phyloP scores from a whole-genome alignment of 1,140 invertebrate species.

The Drosophila ambigua region DNA sequence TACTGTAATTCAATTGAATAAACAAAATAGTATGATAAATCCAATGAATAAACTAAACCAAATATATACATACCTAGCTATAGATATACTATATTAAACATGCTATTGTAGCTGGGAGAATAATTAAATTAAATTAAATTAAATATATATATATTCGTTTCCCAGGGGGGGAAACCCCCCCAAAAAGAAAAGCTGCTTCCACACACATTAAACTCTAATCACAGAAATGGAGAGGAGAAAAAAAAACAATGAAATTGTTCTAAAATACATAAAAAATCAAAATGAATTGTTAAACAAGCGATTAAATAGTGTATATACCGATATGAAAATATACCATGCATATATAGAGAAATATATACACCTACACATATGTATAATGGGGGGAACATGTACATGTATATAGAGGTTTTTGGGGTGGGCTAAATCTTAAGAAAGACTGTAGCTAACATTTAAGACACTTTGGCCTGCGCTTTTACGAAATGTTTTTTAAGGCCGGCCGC shows the following conservation, averaged over 20 bases:
- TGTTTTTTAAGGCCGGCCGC: constrained; percentile 17
- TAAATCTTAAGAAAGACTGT: constrained; percentile 75
- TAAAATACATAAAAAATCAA: constrained; percentile 42
- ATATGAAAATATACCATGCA: constrained; percentile 20
- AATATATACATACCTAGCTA: constrained; percentile 29
- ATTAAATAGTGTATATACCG: constrained; percentile 43
- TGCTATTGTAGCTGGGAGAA: constrained; percentile 31
- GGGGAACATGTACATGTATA: constrained; percentile 25
- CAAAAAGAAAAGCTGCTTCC: constrained; percentile 55
- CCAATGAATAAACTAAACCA: constrained; percentile 19
- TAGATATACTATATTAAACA: neutral
- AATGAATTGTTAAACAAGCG: constrained; percentile 50
- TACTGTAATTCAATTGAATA: constrained; percentile 39
- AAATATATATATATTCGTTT: neutral
- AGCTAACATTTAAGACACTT: constrained; percentile 69
- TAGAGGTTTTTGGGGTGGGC: constrained; percentile 19
- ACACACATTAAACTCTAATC: constrained; percentile 35
- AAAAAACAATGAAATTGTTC: constrained; percentile 62
- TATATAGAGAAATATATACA: constrained; percentile 23
- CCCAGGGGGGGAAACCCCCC: too few species aligned
- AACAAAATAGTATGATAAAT: constrained; percentile 18
- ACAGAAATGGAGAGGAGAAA: constrained; percentile 1
- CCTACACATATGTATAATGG: neutral
- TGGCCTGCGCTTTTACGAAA: constrained; percentile 50
- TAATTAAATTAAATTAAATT: constrained; percentile 20